Evolutionary conservation across 2,113 vertebrate species (phyloP).

Genomic region (Gulo gulo): DNA sequence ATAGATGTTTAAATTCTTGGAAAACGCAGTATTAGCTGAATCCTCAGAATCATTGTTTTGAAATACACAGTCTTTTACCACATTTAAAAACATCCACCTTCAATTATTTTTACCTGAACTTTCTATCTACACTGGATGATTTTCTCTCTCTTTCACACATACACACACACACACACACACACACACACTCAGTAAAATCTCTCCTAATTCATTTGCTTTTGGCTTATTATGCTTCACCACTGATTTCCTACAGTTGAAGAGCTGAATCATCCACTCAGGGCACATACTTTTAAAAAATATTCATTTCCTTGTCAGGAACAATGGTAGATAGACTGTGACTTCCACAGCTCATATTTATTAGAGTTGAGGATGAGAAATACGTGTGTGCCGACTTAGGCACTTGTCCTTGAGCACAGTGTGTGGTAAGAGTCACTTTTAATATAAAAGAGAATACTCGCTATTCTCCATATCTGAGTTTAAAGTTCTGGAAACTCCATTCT

Average conservation of each 20-base stretch:
- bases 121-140: neutral
- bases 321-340: neutral
- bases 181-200: neutral
- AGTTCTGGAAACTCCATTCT: neutral
- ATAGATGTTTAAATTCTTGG: neutral
- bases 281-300: neutral
- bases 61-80: neutral
- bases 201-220: neutral
- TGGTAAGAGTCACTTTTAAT: neutral
- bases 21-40: neutral
- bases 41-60: neutral
- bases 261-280: neutral
- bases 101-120: neutral
- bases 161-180: neutral
- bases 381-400: neutral
- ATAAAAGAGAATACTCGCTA: neutral
- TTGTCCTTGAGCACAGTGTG: neutral
- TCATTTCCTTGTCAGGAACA: neutral
- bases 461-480: neutral
- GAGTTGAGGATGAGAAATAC: neutral
- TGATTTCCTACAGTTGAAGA: neutral
- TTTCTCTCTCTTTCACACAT: neutral
- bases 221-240: neutral
- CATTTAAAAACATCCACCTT: neutral
- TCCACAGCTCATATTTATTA: neutral